Conservation (phyloP, 1,140 invertebrate species). For the Oedothorax gibbosus region DNA sequence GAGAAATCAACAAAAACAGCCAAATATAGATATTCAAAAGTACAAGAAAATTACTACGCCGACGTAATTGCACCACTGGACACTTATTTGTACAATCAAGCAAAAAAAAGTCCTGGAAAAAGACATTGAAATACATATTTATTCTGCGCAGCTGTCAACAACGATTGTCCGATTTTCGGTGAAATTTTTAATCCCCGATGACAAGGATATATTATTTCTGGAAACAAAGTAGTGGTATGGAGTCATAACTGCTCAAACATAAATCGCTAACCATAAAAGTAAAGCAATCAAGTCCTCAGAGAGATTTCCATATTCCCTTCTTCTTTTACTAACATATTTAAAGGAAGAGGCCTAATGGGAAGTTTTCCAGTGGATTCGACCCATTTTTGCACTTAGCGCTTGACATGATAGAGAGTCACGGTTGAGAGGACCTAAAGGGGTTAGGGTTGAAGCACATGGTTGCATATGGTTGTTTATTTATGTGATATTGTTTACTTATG, state of each 20-base stretch:
- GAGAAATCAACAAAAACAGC: conserved; percentile 1
- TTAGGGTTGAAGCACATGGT: no score
- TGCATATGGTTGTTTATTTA: no score
- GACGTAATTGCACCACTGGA: not conserved
- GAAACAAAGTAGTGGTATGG: conserved; percentile 19
- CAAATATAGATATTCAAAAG: not conserved
- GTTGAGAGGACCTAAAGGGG: no score
- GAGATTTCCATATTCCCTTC: no score
- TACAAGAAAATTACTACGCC: conserved; percentile 6
- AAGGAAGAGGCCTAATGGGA: no score
- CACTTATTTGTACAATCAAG: conserved; percentile 20
- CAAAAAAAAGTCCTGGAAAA: not conserved
- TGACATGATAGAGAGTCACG: no score
- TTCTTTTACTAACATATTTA: no score
- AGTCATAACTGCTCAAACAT: not conserved
- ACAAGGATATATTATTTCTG: conserved; percentile 51
- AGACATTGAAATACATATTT: not conserved
- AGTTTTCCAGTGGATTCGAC: no score
- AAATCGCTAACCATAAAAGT: no score
- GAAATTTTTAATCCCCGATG: conserved; percentile 50
- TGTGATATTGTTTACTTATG: no score
- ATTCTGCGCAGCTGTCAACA: conserved; percentile 19
- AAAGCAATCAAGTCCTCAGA: no score
- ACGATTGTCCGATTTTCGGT: conserved; percentile 9
- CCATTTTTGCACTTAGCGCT: no score